phyloP scores from a whole-genome alignment of 2,113 vertebrate species.

The Plestiodon gilberti region DNA sequence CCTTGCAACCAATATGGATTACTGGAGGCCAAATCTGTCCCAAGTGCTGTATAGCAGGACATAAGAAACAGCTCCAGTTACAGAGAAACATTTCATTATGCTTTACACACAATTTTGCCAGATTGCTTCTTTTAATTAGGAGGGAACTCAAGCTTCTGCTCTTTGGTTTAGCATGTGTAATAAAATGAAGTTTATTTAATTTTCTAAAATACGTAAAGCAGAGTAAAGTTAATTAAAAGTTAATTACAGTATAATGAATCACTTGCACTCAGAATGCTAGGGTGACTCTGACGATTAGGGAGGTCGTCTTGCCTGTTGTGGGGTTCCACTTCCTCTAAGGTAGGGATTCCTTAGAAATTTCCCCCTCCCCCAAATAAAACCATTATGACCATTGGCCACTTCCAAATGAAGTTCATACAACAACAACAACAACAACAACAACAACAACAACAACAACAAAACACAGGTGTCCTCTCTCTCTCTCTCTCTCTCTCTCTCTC shows the following conservation, averaged over 20 bases:
- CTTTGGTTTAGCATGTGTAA: slow-evolving; percentile 69
- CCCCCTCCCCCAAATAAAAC: slow-evolving; percentile 16
- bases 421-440: slow-evolving; percentile 3
- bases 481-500: too few species aligned
- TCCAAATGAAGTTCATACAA: slow-evolving; percentile 4
- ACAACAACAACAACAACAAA: too few species aligned
- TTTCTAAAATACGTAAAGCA: slow-evolving; percentile 79
- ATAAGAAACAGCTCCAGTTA: slow-evolving; percentile 46
- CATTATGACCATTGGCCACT: slow-evolving; percentile 24
- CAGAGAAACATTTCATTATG: slow-evolving; percentile 66
- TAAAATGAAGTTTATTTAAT: slow-evolving; percentile 81
- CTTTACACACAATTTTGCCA: slow-evolving; percentile 66
- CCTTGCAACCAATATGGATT: slow-evolving; percentile 39
- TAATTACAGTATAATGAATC: slow-evolving; percentile 78
- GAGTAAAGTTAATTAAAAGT: slow-evolving; percentile 78
- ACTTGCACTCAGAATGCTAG: slow-evolving; percentile 60
- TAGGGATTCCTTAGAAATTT: background rate
- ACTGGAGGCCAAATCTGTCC: slow-evolving; percentile 55
- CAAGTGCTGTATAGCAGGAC: slow-evolving; percentile 57
- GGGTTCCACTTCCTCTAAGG: background rate
- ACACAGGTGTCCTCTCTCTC: too few species aligned
- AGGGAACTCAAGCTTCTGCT: slow-evolving; percentile 66
- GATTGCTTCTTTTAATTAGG: slow-evolving; percentile 74
- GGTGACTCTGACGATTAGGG: slow-evolving; percentile 69
- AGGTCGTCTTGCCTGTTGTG: slow-evolving; percentile 53